Evolutionary conservation across 2,888 invertebrate species (phyloP).

Genomic region (Apamea crenata): DNA sequence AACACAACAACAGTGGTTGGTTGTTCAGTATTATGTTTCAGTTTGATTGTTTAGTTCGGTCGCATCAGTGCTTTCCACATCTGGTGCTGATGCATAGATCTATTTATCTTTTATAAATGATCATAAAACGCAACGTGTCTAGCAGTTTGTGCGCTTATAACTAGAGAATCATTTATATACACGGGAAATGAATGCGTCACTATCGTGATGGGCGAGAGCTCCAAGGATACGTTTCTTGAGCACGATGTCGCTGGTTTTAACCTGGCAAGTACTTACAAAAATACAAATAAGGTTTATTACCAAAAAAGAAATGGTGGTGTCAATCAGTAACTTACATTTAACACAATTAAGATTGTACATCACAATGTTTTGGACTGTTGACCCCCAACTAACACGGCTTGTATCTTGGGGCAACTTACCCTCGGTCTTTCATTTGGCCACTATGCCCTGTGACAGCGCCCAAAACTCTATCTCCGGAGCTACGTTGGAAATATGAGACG

Average conservation of each 20-base stretch:
- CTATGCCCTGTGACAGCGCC: background rate
- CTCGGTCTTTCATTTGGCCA: background rate
- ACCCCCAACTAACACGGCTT: background rate
- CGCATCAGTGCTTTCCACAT: constrained; percentile 7
- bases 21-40: constrained; percentile 37
- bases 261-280: constrained; percentile 13
- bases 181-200: background rate
- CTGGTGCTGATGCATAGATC: constrained; percentile 16
- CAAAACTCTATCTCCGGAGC: background rate
- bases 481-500: background rate
- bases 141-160: background rate
- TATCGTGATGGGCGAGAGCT: background rate
- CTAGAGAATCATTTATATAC: too few species aligned
- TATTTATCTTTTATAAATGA: background rate
- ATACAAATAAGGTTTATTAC: background rate
- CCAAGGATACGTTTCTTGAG: constrained; percentile 8
- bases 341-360: too few species aligned
- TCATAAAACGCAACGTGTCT: background rate
- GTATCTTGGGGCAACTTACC: background rate
- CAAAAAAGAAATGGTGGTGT: background rate
- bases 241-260: constrained; percentile 20
- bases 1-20: constrained; percentile 25
- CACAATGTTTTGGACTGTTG: background rate
- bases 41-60: background rate
- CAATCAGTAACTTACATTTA: background rate